phyloP scores from a whole-genome alignment of 2,888 invertebrate species.

The Ectemnius lituratus region DNA sequence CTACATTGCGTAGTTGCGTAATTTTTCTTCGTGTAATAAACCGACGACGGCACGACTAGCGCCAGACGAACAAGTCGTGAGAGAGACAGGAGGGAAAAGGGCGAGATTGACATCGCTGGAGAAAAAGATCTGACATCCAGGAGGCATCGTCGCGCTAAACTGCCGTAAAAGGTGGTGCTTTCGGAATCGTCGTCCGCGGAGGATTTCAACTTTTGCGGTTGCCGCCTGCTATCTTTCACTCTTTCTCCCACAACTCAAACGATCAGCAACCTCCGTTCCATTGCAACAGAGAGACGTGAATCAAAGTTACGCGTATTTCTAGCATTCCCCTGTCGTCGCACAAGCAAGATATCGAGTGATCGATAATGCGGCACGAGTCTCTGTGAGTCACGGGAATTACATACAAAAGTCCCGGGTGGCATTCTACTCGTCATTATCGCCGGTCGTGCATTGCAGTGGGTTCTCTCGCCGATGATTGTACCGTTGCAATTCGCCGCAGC shows the following conservation, averaged over 20 bases:
- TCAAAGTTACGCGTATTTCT: constrained; percentile 17
- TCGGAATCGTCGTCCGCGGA: too few species aligned
- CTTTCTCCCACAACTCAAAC: too few species aligned
- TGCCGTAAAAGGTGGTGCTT: too few species aligned
- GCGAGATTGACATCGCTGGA: too few species aligned
- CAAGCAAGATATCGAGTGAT: constrained; percentile 25
- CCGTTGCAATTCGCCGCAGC: constrained; percentile 46
- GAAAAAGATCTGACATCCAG: too few species aligned
- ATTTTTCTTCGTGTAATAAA: constrained; percentile 19
- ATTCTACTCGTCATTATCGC: constrained; percentile 30
- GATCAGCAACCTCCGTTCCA: too few species aligned
- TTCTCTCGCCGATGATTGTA: constrained; percentile 1
- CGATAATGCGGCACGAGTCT: constrained; percentile 37
- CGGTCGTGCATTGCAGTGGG: constrained; percentile 9
- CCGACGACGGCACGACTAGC: too few species aligned
- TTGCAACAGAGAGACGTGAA: constrained; percentile 15
- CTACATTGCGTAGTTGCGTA: constrained; percentile 16
- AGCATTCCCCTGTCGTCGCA: constrained; percentile 26
- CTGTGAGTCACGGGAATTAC: constrained; percentile 42
- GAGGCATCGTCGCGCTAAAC: too few species aligned
- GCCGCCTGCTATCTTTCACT: too few species aligned
- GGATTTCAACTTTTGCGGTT: too few species aligned
- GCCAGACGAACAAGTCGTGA: too few species aligned
- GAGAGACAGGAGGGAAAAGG: too few species aligned
- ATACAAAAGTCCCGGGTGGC: constrained; percentile 4